These are phyloP conservation scores for Luperina nickerlii DNA, from an alignment of 2,888 invertebrate genomes.

Conservation along the genomic window DNA sequence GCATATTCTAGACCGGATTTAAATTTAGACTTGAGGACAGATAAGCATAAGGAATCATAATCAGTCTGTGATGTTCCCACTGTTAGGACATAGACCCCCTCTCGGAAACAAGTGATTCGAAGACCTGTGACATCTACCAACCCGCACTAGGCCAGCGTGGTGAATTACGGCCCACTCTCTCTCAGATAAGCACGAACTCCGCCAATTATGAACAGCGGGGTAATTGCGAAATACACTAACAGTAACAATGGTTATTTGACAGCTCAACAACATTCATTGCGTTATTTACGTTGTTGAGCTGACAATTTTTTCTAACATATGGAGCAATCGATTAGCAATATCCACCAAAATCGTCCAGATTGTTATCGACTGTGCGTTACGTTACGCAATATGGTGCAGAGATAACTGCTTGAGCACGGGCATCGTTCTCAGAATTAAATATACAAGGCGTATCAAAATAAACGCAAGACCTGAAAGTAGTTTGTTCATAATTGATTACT, in stretches of 20 bases:
- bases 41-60: background rate
- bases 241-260: no score
- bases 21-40: background rate
- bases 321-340: no score
- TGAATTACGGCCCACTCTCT: background rate
- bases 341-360: no score
- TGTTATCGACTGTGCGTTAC: background rate
- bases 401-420: background rate
- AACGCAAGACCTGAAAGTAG: no score
- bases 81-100: background rate
- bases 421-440: background rate
- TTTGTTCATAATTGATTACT: no score
- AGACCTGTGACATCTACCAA: background rate
- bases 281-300: no score
- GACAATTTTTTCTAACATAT: no score
- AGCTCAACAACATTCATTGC: no score
- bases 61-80: background rate
- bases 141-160: background rate
- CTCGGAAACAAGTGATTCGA: background rate
- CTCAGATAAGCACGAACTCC: background rate
- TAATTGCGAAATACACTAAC: no score
- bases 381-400: background rate
- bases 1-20: background rate
- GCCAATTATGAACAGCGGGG: background rate
- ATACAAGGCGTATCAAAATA: no score